Percentiles rank a stretch among this genome's conserved stretches.
Evolutionary conservation across 1,140 invertebrate species (phyloP).

Genomic region (Temnothorax longispinosus): DNA sequence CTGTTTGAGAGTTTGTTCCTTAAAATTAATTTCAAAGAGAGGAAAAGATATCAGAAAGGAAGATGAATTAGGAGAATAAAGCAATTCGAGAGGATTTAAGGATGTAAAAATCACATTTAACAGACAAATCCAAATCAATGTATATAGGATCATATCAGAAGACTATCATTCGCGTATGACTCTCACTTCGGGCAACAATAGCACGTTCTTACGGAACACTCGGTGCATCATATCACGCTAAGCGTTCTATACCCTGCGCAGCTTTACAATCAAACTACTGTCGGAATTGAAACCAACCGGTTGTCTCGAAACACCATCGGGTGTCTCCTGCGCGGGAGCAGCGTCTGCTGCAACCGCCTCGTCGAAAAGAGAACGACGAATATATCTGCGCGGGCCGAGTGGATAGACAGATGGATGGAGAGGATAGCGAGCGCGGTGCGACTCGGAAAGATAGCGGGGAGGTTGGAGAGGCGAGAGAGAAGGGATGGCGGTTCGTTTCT

Average conservation of each 20-base stretch:
- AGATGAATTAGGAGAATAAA: neutral
- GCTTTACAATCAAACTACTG: conserved; percentile 58
- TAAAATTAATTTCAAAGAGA: neutral
- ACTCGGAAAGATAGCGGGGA: conserved; percentile 49
- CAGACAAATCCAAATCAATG: neutral
- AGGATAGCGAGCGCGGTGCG: conserved; percentile 58
- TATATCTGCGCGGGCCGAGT: conserved; percentile 35
- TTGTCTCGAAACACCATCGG: conserved; percentile 56
- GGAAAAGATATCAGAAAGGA: neutral
- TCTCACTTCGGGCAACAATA: conserved; percentile 27
- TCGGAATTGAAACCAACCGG: conserved; percentile 57
- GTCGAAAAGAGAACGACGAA: conserved; percentile 54
- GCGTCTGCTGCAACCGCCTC: neutral
- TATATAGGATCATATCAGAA: neutral
- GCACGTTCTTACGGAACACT: conserved; percentile 27
- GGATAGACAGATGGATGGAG: conserved; percentile 66
- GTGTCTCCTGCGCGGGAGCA: conserved; percentile 36
- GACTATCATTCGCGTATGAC: conserved; percentile 5
- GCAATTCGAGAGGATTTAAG: neutral
- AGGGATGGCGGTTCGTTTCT: conserved; percentile 84
- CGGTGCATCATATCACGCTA: conserved; percentile 47
- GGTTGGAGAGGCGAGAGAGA: conserved; percentile 48
- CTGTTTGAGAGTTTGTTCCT: neutral
- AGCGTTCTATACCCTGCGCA: conserved; percentile 40
- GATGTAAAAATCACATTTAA: neutral